These are phyloP conservation scores for Charaxes varanes DNA, from an alignment of 1,140 invertebrate species.

Conservation along the genomic window DNA sequence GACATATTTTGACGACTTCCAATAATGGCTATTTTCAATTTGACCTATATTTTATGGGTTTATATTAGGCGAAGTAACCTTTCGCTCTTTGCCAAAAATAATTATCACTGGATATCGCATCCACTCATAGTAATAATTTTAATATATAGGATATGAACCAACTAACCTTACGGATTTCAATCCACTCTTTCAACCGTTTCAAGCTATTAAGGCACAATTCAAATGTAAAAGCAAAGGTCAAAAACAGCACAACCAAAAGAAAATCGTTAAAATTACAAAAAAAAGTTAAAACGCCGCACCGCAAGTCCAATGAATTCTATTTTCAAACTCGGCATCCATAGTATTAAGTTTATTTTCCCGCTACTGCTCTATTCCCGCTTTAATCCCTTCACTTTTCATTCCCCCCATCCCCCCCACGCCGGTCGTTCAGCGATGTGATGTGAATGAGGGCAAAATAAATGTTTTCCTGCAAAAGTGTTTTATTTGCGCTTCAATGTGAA, in stretches of 20 bases:
- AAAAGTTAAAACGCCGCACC: background rate
- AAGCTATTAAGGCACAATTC: background rate
- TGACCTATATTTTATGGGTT: no score
- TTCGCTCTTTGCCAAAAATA: no score
- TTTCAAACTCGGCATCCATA: conserved; percentile 5
- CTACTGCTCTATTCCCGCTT: conserved; percentile 19
- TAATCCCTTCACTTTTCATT: conserved; percentile 40
- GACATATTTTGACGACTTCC: no score
- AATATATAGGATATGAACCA: no score
- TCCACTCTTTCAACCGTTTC: no score
- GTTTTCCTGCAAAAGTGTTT: conserved; percentile 58
- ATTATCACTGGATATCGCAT: no score
- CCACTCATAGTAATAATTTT: no score
- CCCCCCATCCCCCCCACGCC: conserved; percentile 31
- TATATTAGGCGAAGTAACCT: no score
- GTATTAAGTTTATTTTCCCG: conserved; percentile 13
- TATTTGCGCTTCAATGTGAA: conserved; percentile 50
- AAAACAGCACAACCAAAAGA: no score
- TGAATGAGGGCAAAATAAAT: conserved; percentile 54
- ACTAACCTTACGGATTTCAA: no score
- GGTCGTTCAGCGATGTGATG: conserved; percentile 14
- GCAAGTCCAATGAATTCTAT: conserved; percentile 21
- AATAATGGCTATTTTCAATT: no score
- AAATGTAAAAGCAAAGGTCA: conserved; percentile 20
- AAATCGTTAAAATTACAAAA: background rate